Evolutionary conservation across 2,113 vertebrate genomes (phyloP).

Genomic region (Benitochromis conjunctus): DNA sequence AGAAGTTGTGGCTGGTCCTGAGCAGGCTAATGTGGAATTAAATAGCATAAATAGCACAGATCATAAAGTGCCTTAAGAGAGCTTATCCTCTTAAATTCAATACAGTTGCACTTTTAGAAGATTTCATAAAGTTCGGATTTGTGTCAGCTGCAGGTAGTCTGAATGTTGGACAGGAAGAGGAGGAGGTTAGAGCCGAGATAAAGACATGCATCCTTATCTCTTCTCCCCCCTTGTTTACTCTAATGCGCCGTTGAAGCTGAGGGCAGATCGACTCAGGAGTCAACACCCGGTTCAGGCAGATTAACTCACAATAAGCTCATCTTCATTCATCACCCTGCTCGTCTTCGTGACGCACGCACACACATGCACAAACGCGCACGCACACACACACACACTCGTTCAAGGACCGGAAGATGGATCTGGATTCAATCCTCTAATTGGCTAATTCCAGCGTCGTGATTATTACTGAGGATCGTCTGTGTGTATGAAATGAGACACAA

Average conservation of each 20-base stretch:
- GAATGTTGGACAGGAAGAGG: not conserved
- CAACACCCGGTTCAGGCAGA: slow-evolving; percentile 13
- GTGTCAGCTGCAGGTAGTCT: not conserved
- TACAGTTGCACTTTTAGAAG: not conserved
- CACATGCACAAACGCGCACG: not conserved
- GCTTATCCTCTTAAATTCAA: not conserved
- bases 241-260: slow-evolving; percentile 7
- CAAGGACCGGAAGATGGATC: not conserved
- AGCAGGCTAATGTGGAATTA: not conserved
- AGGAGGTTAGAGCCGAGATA: not conserved
- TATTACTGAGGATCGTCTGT: not conserved
- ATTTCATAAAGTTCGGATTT: not conserved
- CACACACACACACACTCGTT: not conserved
- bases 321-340: slow-evolving; percentile 30
- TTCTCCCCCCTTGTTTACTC: not conserved
- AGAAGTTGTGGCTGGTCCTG: not conserved
- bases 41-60: not conserved
- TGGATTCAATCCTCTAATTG: not conserved
- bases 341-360: not conserved
- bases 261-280: slow-evolving; percentile 7
- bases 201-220: not conserved
- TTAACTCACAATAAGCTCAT: slow-evolving; percentile 43
- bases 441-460: not conserved
- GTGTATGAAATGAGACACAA: not conserved
- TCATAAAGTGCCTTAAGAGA: not conserved